These are phyloP conservation scores for Mirza zaza DNA, from an alignment of 2,113 vertebrate species.

Conservation along the genomic window DNA sequence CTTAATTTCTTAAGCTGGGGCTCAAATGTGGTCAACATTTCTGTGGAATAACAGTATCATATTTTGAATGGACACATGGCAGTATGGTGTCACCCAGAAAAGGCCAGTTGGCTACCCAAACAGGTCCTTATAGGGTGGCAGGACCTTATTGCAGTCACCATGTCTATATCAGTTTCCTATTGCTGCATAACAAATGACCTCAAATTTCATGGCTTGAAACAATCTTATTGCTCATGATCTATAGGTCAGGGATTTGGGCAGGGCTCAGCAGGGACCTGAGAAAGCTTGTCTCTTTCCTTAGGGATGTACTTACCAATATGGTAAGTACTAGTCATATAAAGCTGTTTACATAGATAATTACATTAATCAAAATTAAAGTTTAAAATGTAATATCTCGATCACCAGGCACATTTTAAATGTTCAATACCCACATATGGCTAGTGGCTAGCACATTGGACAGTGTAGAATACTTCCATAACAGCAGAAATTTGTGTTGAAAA, in stretches of 20 bases:
- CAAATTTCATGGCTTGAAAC: background rate
- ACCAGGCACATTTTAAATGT: background rate
- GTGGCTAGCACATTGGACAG: background rate
- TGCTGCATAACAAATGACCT: background rate
- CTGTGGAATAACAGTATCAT: background rate
- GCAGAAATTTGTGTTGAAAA: background rate
- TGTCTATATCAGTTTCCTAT: background rate
- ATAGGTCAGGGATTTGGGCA: background rate
- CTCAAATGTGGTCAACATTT: background rate
- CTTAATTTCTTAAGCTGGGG: background rate
- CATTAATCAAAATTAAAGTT: background rate
- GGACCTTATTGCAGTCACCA: background rate
- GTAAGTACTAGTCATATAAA: background rate
- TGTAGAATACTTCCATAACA: background rate
- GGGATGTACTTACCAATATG: background rate
- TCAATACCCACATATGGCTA: background rate
- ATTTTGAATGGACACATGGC: background rate
- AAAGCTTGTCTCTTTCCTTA: background rate
- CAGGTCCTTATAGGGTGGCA: background rate
- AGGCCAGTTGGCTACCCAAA: background rate
- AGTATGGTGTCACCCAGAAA: background rate
- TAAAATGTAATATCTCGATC: background rate
- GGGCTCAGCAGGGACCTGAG: background rate
- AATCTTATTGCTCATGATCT: background rate
- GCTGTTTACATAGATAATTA: background rate